Evolutionary conservation across 1,140 invertebrate genomes (phyloP), one percentile per base, ranked within the genome.

Genomic region (Dreissena polymorpha): DNA sequence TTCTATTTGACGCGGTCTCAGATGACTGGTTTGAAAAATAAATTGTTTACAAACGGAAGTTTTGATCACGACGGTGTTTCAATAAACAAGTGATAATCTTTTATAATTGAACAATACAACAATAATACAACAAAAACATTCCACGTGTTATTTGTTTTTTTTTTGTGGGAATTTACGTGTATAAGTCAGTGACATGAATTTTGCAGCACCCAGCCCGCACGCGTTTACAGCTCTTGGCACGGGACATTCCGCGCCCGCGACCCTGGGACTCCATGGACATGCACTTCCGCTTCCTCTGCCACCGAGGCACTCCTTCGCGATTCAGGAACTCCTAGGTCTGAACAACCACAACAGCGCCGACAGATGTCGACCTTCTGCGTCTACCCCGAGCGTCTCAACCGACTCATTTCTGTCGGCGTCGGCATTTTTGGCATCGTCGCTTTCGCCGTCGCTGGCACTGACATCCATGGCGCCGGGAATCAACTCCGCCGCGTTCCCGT

Each of bases 401-500:
- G 81, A 83, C 13, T 69, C 81, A 10, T 71, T 83, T 69, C 53
- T 83, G 65, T 83, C 81, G 53, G 81, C 81, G 3, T 83, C 81
- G 39, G 81, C 81, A 14, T 83, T 83, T 70, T 55, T 83, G 21
- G 73, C 81, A 1, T 83, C 81, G 0, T 83, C 81, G 27, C 71
- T 83, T 57, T 70, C 73, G 25, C 73, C 73, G 23, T 50, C 81
- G 18, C 39, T 83, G 18, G 60, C 81, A 39, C 27, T 73, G 10
- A 74, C 51, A 14, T 71, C 79, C 0, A 51, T 83, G 23, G 55
- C 78, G 25, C 25, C 67, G 5, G 74, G 74, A 71, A 53, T 76
- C 29, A 68, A 68, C 25, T 13, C 73, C 27, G 68, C 81, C 0
- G 67, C 81, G 10, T 60, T 83, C 25, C 73, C 81, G 29, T 83